A percentile compares a stretch with the other conserved stretches of the same genome.
These are phyloP conservation scores for Zelostemma sp. DNA, from an alignment of 1,140 invertebrate species.

Conservation along the genomic window DNA sequence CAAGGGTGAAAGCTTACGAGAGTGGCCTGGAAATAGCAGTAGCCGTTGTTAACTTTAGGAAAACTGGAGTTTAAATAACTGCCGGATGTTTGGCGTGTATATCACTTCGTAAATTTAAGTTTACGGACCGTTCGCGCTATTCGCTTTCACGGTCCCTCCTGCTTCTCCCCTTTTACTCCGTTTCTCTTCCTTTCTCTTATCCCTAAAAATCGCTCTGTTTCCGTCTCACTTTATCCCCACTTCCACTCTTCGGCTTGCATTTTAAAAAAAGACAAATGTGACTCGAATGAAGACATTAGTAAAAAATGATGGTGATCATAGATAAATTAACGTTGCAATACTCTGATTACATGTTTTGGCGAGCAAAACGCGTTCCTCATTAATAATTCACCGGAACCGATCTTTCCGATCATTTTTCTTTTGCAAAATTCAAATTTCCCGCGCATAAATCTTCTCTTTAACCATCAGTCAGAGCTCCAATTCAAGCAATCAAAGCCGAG, in stretches of 20 bases:
- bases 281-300: conserved; percentile 35
- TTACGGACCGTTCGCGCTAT: conserved; percentile 57
- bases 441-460: too few relatives aligned
- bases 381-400: too few relatives aligned
- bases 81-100: conserved; percentile 68
- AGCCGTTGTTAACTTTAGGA: conserved; percentile 57
- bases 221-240: neutral
- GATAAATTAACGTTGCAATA: conserved; percentile 30
- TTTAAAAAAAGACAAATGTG: conserved; percentile 44
- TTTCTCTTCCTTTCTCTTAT: conserved; percentile 14
- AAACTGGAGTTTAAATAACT: conserved; percentile 66
- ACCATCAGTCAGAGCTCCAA: too few relatives aligned
- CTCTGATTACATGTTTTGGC: too few relatives aligned
- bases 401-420: too few relatives aligned
- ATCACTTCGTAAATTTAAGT: conserved; percentile 69
- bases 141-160: conserved; percentile 25
- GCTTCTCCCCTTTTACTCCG: conserved; percentile 2
- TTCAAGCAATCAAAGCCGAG: too few relatives aligned
- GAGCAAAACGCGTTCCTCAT: too few relatives aligned
- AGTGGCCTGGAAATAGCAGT: conserved; percentile 55
- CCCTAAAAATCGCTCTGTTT: conserved; percentile 8
- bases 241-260: neutral
- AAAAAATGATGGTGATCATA: conserved; percentile 43
- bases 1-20: conserved; percentile 8
- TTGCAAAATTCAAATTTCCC: too few relatives aligned